Evolutionary conservation across 2,797 vertebrate species (phyloP), one percentile per base, ranked within the genome.

Genomic region (Pelochelys cantorii): DNA sequence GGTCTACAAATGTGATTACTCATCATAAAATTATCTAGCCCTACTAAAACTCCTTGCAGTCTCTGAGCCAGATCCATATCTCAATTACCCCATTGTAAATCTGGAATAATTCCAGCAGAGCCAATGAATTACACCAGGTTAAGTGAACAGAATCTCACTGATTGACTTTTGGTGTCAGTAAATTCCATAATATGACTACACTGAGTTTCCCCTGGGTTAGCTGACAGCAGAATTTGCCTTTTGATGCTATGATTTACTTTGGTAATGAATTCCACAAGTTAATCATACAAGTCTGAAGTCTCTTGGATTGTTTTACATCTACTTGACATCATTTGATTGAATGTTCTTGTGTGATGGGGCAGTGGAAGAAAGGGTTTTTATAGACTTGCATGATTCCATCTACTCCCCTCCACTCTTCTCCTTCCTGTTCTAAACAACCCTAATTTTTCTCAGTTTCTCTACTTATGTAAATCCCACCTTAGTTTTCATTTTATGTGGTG

Each of bases 401-500:
- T 2, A 62, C 78, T 3, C 31, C 87, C 13, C 2, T 34, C 56
- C 54, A 57, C 4, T 83, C 29, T 93, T 48, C 71, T 52, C 13
- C 42, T 52, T 77, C 88, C 74, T 11, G 10, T 79, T 56, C 15
- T 85, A 85, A 85, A 60, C 87, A 78, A 80, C 29, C 59, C 83
- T 27, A 27, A 18, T 71, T 84, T 42, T 81, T 48, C 85, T n/a
- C 2, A 0, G 84, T 56, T 83, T 84, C 94, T 86, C 48, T 86
- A 12, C 20, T 2, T 81, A 59, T 53, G 6, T 27, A 25, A 89
- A 89, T 22, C 5, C 83, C 85, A 79, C 57, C 37, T 94, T 78
- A 81, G 68, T 95, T 90, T 13, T 18, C 34, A 7, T n/a, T 11
- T 78, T 92, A 87, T 78, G 22, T 5, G 25, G 48, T 80, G 93